A percentile compares a stretch with the other conserved stretches of the same genome.
phyloP scores from a whole-genome alignment of 2,113 vertebrate species.

The Ailurus styani region DNA sequence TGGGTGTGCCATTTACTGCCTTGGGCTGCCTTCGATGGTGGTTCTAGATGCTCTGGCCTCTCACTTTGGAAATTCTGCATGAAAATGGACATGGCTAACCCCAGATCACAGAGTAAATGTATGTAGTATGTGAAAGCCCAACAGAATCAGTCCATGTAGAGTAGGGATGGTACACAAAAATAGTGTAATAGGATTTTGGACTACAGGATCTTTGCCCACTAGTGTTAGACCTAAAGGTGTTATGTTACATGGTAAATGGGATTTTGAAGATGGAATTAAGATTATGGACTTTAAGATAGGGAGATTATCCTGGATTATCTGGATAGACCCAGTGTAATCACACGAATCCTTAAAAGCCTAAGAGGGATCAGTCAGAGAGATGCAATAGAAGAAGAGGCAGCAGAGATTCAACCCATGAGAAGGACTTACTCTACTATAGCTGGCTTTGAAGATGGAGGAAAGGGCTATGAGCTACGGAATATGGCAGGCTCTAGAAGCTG shows the following conservation, averaged over 20 bases:
- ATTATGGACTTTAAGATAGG: neutral
- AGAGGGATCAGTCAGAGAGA: neutral
- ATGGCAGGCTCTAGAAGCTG: accelerated
- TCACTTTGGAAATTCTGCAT: neutral
- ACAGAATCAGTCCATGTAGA: neutral
- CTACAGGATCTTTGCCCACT: no score
- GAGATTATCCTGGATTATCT: neutral
- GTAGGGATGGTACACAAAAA: accelerated
- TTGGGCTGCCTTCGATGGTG: no score
- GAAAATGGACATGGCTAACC: neutral
- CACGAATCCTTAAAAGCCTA: neutral
- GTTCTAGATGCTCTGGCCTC: neutral
- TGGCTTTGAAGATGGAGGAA: neutral
- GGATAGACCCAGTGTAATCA: neutral
- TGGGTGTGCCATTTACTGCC: accelerated
- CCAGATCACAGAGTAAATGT: neutral
- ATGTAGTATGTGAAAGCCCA: no score
- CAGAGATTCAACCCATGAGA: neutral
- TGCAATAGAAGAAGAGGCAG: no score
- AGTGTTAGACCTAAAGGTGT: neutral
- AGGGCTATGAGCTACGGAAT: no score
- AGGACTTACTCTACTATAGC: no score
- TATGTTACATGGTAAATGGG: neutral
- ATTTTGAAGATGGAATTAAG: neutral
- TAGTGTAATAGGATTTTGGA: neutral